phyloP scores from a whole-genome alignment of 2,797 vertebrate genomes.

The Acanthopagrus latus region DNA sequence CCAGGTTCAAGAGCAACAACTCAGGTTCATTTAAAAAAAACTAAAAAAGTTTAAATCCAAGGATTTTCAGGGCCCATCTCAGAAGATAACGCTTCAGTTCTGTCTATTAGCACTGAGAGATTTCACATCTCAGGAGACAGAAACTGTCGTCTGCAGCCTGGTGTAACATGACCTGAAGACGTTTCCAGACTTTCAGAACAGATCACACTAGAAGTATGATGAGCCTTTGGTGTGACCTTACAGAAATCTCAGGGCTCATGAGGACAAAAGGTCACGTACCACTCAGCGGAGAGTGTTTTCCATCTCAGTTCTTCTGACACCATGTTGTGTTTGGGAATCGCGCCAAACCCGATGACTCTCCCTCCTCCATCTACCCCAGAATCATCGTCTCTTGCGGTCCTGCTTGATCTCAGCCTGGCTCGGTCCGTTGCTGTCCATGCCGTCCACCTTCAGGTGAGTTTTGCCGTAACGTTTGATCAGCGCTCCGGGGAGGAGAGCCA shows the following conservation, averaged over 20 bases:
- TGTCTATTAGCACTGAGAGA: background rate
- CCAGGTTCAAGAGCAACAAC: background rate
- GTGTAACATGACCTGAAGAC: constrained; percentile 35
- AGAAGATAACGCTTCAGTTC: background rate
- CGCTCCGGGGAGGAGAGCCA: constrained; percentile 91
- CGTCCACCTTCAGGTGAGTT: constrained; percentile 85
- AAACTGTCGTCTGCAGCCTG: background rate
- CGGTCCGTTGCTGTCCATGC: constrained; percentile 66
- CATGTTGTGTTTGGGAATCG: background rate
- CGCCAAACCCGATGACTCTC: constrained; percentile 4
- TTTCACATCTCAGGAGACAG: background rate
- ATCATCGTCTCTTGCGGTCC: constrained; percentile 85
- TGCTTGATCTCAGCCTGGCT: constrained; percentile 54
- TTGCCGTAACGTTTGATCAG: constrained; percentile 90
- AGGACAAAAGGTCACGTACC: constrained; percentile 40
- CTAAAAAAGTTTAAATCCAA: background rate
- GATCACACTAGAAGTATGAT: background rate
- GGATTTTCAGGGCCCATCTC: background rate
- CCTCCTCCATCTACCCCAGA: background rate
- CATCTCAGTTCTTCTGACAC: background rate
- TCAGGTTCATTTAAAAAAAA: background rate
- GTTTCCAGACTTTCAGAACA: constrained; percentile 17
- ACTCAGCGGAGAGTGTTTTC: background rate
- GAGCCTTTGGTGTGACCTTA: constrained; percentile 32
- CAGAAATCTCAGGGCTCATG: constrained; percentile 34